Evolutionary conservation across 2,888 invertebrate genomes (phyloP).

Genomic region (Asteroscopus sphinx): DNA sequence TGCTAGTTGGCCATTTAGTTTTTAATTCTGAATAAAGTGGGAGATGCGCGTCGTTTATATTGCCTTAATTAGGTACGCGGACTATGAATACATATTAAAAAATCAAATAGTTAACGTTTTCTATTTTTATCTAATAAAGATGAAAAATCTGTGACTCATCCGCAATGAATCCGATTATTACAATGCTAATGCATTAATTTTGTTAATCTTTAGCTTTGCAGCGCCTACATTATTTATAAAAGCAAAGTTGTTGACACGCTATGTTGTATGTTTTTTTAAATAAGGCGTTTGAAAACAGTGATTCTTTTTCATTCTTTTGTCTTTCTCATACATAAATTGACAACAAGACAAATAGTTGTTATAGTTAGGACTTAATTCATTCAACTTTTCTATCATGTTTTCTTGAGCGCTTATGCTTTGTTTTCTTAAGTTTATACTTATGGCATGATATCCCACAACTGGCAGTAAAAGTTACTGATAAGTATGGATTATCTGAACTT

Average conservation of each 20-base stretch:
- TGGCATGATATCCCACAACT: slow-evolving; percentile 37
- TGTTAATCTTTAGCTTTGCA: not conserved
- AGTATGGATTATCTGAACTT: slow-evolving; percentile 38
- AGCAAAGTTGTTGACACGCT: slow-evolving; percentile 3
- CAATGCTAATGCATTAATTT: too few species aligned
- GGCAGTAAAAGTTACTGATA: slow-evolving; percentile 23
- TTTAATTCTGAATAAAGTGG: not conserved
- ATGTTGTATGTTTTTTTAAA: not conserved
- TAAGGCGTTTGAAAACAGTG: not conserved
- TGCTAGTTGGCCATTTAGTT: not conserved
- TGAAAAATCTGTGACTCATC: too few species aligned
- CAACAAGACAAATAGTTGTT: too few species aligned
- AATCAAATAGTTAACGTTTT: too few species aligned
- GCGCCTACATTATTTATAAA: slow-evolving; percentile 2
- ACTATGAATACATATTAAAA: too few species aligned
- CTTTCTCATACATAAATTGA: not conserved
- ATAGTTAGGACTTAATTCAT: not conserved
- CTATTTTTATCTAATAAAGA: too few species aligned
- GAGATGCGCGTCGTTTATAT: too few species aligned
- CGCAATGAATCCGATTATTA: too few species aligned
- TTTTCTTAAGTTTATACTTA: too few species aligned
- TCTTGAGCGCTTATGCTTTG: slow-evolving; percentile 12
- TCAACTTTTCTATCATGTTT: slow-evolving; percentile 25
- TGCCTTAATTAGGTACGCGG: too few species aligned
- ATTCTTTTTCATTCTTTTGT: not conserved